Evolutionary conservation across 92 coral and sea anemone genomes (phyloP).

Genomic region (Heteractis magnifica): DNA sequence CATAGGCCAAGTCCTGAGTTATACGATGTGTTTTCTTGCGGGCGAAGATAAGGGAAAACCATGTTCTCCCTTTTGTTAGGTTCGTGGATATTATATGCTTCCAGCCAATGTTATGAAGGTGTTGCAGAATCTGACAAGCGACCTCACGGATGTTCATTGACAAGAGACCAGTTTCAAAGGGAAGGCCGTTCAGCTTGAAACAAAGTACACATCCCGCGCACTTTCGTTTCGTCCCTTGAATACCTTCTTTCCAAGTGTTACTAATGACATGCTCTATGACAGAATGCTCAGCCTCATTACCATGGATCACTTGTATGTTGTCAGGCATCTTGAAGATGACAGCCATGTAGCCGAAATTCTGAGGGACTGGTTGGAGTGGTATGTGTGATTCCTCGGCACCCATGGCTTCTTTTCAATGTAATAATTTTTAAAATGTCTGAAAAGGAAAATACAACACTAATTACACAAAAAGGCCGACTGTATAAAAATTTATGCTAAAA

Average conservation of each 20-base stretch:
- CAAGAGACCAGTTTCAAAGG: constrained; percentile 20
- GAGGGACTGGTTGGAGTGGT: neutral
- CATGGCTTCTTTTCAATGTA: neutral
- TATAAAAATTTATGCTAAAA: too few relatives aligned
- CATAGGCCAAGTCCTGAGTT: constrained; percentile 10
- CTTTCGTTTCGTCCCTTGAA: neutral
- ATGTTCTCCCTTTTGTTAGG: neutral
- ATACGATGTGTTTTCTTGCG: neutral
- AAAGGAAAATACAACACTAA: neutral
- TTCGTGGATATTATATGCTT: constrained; percentile 13
- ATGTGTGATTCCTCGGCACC: constrained; percentile 23
- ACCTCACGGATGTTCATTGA: constrained; percentile 8
- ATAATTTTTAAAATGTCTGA: neutral
- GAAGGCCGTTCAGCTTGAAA: constrained; percentile 22
- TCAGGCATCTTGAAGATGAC: constrained; percentile 19
- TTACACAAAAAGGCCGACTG: too few relatives aligned
- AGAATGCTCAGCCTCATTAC: constrained; percentile 6
- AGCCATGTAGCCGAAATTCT: neutral
- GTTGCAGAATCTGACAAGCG: constrained; percentile 8
- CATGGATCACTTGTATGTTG: constrained; percentile 13
- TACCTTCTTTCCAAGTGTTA: constrained; percentile 22
- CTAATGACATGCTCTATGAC: neutral
- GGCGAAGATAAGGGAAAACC: constrained; percentile 14
- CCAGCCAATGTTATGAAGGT: constrained; percentile 22
- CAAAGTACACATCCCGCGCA: constrained; percentile 13